Evolutionary conservation across 2,113 vertebrate genomes (phyloP).

Genomic region (Brachyhypopomus gauderio): DNA sequence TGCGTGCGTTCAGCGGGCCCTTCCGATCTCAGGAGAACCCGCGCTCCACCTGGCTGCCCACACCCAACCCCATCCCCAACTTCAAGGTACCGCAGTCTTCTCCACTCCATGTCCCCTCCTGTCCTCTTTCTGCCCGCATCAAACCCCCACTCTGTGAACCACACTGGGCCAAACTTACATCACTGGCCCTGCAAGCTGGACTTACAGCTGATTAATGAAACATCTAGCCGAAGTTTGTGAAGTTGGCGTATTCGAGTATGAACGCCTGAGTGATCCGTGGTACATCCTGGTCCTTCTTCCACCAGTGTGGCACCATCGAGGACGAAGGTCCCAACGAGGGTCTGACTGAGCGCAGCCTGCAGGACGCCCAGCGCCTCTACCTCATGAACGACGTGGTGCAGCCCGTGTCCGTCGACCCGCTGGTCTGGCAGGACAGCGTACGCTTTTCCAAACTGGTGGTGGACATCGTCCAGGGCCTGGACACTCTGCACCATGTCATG

Average conservation of each 20-base stretch:
- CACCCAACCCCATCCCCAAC: conserved; percentile 88
- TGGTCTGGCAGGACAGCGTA: conserved; percentile 91
- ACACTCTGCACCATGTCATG: conserved; percentile 93
- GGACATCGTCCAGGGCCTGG: conserved; percentile 95
- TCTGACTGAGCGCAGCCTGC: conserved; percentile 93
- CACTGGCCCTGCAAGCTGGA: not conserved
- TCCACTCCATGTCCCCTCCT: conserved; percentile 2
- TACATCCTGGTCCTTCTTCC: too few species aligned
- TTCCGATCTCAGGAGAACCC: conserved; percentile 97
- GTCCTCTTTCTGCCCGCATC: not conserved
- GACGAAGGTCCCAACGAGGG: conserved; percentile 90
- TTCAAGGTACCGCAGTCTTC: conserved; percentile 83
- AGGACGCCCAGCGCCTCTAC: conserved; percentile 93
- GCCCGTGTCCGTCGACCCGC: conserved; percentile 88
- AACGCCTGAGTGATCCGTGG: too few species aligned
- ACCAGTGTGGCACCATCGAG: conserved; percentile 87
- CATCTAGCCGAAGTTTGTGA: too few species aligned
- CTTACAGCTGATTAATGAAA: too few species aligned
- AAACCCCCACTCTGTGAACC: not conserved
- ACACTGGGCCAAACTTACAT: conserved; percentile 14
- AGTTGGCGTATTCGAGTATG: too few species aligned
- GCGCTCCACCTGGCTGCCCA: conserved; percentile 94
- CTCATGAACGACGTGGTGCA: conserved; percentile 98
- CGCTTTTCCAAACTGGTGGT: conserved; percentile 94
- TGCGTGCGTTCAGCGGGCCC: conserved; percentile 92